A percentile compares a stretch with the other conserved stretches of the same genome.
Conservation (phyloP, 2,888 invertebrate genomes). For the Aspidiotus destructor region DNA sequence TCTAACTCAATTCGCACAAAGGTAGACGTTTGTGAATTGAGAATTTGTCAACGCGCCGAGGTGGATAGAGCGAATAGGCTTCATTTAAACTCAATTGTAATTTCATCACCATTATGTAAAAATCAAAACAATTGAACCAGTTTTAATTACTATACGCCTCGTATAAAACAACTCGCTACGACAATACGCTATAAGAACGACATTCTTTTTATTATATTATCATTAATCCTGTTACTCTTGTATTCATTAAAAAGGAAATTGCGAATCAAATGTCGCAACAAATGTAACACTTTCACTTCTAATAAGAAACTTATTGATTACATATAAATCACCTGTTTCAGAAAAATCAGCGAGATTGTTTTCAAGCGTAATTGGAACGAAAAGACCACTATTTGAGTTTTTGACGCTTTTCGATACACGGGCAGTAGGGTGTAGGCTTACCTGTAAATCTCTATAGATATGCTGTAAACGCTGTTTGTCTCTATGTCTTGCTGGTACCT, state of each 20-base stretch:
- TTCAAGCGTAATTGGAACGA: too few species aligned
- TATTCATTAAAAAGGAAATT: not conserved
- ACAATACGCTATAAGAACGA: too few species aligned
- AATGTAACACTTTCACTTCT: not conserved
- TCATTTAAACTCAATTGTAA: too few species aligned
- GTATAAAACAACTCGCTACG: too few species aligned
- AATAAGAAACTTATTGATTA: not conserved
- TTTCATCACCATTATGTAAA: too few species aligned
- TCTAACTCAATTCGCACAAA: too few species aligned
- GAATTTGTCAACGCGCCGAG: too few species aligned
- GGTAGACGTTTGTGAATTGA: too few species aligned
- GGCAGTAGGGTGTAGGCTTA: constrained; percentile 37
- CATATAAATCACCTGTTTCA: not conserved
- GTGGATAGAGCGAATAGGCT: too few species aligned
- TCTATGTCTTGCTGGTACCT: constrained; percentile 79
- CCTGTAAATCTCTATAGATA: constrained; percentile 73
- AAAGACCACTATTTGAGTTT: not conserved
- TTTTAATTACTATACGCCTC: too few species aligned
- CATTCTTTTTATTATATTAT: too few species aligned
- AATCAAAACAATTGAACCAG: too few species aligned
- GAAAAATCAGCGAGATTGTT: not conserved
- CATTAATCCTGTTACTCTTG: not conserved
- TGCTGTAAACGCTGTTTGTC: constrained; percentile 82
- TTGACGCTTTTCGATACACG: not conserved
- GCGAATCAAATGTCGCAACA: not conserved